Base-by-base conservation (phyloP, 2,888 invertebrate species). In the Cyrtodaria siliqua region DNA sequence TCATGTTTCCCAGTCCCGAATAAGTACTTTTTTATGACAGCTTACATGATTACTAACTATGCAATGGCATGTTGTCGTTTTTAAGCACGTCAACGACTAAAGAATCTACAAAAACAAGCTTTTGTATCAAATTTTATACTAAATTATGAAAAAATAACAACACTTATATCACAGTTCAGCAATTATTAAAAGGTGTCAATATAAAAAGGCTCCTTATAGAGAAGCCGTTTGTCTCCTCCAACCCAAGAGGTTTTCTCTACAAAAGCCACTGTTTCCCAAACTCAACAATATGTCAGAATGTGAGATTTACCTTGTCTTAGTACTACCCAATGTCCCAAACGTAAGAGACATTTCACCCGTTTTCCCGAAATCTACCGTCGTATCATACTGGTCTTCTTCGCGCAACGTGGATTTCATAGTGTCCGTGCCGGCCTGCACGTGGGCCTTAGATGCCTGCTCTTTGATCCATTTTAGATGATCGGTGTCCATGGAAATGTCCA, bases 401-500 rank as follows among this genome's bases (percentile, higher is more conserved):
- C 38, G 49, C 4, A 49, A 40, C 8, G 80, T 71, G 14, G 84
- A 78, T 66, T 80, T 79, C 49, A 84, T 27, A 26, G 71, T 82
- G 1, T 78, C 79, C 62, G 70, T 84, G 38, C 79, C 83, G 23
- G 68, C 73, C 29, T 89, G 70, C 16, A 87, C 60, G 53, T 89
- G 78, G 18, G 89, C 88, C 50, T 87, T 88, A n/a, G 78, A 79
- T 6, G 87, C 87, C 72, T 91, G 91, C 29, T 92, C 92, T 67
- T 91, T 82, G 3, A 92, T 61, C 92, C 91, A 92, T 50, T 86
- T 87, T 72, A 90, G 75, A 68, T 92, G 90, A 77, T 92, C 92
- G 23, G 86, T 85, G 78, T 92, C 92, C 79, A 91, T 80, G 6
- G 92, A 90, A 44, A 92, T 92, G 40, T 91, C 90, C 33, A 92